Evolutionary conservation across 2,797 vertebrate genomes (phyloP).

Genomic region (Scarus forsteni): DNA sequence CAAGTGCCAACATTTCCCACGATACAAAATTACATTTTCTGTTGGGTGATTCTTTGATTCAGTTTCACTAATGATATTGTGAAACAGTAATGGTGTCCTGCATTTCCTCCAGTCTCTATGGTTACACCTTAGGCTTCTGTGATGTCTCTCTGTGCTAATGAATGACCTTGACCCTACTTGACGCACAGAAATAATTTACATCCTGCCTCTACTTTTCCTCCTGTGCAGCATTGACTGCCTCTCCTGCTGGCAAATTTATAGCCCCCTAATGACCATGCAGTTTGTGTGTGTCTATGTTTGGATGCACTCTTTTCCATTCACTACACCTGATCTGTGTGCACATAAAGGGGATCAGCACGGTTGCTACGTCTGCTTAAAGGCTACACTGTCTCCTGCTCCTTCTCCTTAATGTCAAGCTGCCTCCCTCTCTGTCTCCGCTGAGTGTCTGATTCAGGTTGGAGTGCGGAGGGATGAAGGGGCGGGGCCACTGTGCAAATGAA

Average conservation of each 20-base stretch:
- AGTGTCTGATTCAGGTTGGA: conserved; percentile 15
- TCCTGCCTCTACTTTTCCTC: conserved; percentile 10
- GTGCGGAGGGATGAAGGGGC: conserved; percentile 55
- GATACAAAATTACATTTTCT: conserved; percentile 14
- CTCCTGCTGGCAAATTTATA: conserved; percentile 17
- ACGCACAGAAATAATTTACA: conserved; percentile 16
- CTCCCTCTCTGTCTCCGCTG: conserved; percentile 6
- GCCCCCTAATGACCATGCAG: conserved; percentile 31
- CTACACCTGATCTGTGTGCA: conserved; percentile 51
- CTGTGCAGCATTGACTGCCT: conserved; percentile 20
- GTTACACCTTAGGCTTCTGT: conserved; percentile 8
- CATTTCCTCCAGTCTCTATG: conserved; percentile 8
- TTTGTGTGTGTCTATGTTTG: conserved; percentile 17
- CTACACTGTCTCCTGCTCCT: not conserved
- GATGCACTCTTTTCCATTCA: conserved; percentile 24
- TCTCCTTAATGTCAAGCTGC: conserved; percentile 7
- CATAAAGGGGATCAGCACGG: conserved; percentile 22
- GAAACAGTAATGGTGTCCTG: not conserved
- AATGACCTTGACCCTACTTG: conserved; percentile 23
- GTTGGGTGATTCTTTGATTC: not conserved
- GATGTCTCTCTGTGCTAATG: not conserved
- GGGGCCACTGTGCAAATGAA: conserved; percentile 64
- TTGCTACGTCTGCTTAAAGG: conserved; percentile 14
- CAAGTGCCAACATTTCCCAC: conserved; percentile 17
- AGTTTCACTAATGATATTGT: not conserved